Conservation (phyloP, 2,888 invertebrate species). For the Dolichomitus sp. region DNA sequence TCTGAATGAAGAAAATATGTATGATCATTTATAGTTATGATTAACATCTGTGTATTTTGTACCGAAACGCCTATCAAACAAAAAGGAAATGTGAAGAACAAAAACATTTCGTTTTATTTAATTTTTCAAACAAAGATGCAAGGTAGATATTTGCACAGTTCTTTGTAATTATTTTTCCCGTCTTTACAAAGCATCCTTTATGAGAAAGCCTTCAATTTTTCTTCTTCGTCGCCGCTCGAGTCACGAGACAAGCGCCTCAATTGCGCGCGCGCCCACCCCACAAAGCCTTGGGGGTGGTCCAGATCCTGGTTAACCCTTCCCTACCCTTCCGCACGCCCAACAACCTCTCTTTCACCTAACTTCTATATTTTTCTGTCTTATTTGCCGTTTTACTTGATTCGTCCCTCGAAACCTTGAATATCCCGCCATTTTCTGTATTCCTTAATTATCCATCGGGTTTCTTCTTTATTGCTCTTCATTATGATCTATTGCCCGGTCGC, state of each 20-base stretch:
- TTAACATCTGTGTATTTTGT: too few species aligned
- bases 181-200: too few species aligned
- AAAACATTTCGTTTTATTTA: not conserved
- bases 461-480: slow-evolving; percentile 47
- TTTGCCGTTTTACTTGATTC: not conserved
- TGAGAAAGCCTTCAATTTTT: slow-evolving; percentile 30
- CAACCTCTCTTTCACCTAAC: slow-evolving; percentile 21
- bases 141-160: too few species aligned
- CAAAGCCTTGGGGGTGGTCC: slow-evolving; percentile 51
- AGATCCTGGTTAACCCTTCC: slow-evolving; percentile 54
- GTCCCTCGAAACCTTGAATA: slow-evolving; percentile 31
- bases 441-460: slow-evolving; percentile 16
- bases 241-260: slow-evolving; percentile 41
- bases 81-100: not conserved
- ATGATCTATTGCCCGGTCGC: slow-evolving; percentile 52
- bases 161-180: too few species aligned
- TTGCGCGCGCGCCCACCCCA: slow-evolving; percentile 48
- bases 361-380: slow-evolving; percentile 6
- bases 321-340: slow-evolving; percentile 17
- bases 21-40: too few species aligned
- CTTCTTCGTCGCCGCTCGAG: slow-evolving; percentile 10
- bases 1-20: too few species aligned
- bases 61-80: too few species aligned
- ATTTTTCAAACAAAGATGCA: too few species aligned
- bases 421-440: slow-evolving; percentile 11